Base-by-base conservation (phyloP, 2,888 invertebrate genomes). In the Brenthis hecate region DNA sequence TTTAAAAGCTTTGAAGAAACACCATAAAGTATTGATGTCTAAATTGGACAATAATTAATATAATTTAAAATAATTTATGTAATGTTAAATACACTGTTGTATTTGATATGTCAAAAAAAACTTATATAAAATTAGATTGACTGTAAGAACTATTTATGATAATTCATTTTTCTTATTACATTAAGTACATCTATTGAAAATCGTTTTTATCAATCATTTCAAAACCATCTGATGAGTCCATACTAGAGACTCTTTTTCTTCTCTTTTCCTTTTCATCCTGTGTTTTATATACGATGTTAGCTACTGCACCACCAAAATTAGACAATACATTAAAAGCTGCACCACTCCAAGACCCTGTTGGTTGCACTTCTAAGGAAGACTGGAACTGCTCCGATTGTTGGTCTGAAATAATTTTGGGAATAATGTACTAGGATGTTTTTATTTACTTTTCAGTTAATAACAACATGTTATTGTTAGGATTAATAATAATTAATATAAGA, bases 121-220 rank as follows among this genome's bases (percentile, higher is more conserved):
- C 28, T 56, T 70, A 62, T 64, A 66, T 53, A 65, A 69, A 58
- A 47, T 48, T 54, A 36, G 60, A 48, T 64, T 54, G 13, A 16
- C 14, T 58, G 13, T 43, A 65, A 56, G n/a, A 16, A 60, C 60
- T 60, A 13, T 60, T 50, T 28, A 28, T 16, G 28, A 14, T 50
- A 13, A 47, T 47, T 14, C 5, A 6, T 50, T n/a, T 11, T 60
- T 32, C 48, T n/a, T 32, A 13, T 51, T 68, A 19, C 64, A 65
- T 65, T 67, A 67, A 70, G 55, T 55, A 70, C 66, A 69, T 68
- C 81, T 85, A 88, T 73, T 82, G 80, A 72, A 91, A 76, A 69
- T 92, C 92, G 80, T 82, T 86, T 83, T 89, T 85, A 75, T 92
- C 90, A 76, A 92, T 85, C 58, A 92, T 89, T 85, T 91, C 92